phyloP scores from a whole-genome alignment of 2,113 vertebrate genomes.

The Nanorana parkeri region DNA sequence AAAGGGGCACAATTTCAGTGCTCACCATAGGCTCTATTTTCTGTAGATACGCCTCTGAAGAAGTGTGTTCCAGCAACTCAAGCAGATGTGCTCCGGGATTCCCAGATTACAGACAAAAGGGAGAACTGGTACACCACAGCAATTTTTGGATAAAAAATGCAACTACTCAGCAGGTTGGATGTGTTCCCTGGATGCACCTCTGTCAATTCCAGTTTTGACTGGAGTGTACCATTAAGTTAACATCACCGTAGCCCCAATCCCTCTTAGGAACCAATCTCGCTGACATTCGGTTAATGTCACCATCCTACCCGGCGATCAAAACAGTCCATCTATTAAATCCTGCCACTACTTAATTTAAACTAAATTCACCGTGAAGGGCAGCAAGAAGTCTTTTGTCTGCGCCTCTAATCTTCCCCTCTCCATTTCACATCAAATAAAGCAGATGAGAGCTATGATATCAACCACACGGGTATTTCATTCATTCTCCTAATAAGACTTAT shows the following conservation, averaged over 20 bases:
- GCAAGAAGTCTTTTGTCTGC: conserved; percentile 22
- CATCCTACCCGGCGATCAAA: background rate
- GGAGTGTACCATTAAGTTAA: background rate
- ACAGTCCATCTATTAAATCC: conserved; percentile 15
- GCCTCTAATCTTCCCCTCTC: conserved; percentile 29
- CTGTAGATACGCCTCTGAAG: no score
- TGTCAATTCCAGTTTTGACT: no score
- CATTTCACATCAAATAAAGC: conserved; percentile 57
- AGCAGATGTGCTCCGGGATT: no score
- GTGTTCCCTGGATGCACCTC: no score
- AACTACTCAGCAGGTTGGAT: no score
- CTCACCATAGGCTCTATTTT: no score
- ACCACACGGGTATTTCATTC: conserved; percentile 61
- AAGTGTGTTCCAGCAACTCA: no score
- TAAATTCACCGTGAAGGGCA: conserved; percentile 62
- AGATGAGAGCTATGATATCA: conserved; percentile 47
- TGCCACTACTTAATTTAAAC: conserved; percentile 30
- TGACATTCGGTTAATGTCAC: conserved; percentile 33
- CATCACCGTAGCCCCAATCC: background rate
- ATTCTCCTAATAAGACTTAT: conserved; percentile 59
- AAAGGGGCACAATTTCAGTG: no score
- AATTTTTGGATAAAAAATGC: no score
- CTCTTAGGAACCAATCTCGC: background rate
- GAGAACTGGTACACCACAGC: no score
- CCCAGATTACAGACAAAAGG: no score